These are phyloP conservation scores for Microctenopoma steveboyesi DNA, from an alignment of 2,797 vertebrate species.

Conservation along the genomic window DNA sequence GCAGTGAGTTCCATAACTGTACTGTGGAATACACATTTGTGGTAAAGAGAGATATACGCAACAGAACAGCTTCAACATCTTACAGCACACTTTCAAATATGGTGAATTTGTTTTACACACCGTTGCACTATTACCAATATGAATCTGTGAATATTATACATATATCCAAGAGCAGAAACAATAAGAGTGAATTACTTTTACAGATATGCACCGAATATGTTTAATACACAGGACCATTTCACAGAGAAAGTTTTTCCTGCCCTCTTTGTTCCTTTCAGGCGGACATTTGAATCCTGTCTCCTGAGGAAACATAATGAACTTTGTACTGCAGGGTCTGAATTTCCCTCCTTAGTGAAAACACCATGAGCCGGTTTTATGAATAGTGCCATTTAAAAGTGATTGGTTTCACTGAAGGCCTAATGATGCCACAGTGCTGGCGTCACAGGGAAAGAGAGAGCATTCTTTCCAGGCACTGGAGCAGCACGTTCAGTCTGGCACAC, in stretches of 20 bases:
- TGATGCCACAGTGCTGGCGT: conserved; percentile 65
- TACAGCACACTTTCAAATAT: too few relatives aligned
- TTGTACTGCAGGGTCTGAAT: conserved; percentile 40
- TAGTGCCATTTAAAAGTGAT: conserved; percentile 74
- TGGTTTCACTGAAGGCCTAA: conserved; percentile 62
- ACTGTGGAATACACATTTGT: too few relatives aligned
- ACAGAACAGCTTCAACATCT: too few relatives aligned
- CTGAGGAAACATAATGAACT: conserved; percentile 42
- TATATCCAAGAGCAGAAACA: too few relatives aligned
- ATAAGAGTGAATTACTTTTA: not conserved
- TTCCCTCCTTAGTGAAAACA: conserved; percentile 56
- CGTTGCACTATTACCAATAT: too few relatives aligned
- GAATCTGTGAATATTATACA: too few relatives aligned
- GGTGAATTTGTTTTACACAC: too few relatives aligned
- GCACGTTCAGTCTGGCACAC: conserved; percentile 57
- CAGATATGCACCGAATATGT: not conserved
- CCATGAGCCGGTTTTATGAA: conserved; percentile 71
- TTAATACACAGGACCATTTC: too few relatives aligned
- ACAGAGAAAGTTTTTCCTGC: conserved; percentile 21
- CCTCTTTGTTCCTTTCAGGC: conserved; percentile 34
- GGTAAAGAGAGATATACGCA: too few relatives aligned
- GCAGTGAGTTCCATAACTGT: too few relatives aligned
- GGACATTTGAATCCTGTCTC: conserved; percentile 26
- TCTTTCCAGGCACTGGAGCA: conserved; percentile 75
- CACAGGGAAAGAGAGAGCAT: conserved; percentile 60